Evolutionary conservation across 2,113 vertebrate species (phyloP).

Genomic region (Lampris megalopsis): DNA sequence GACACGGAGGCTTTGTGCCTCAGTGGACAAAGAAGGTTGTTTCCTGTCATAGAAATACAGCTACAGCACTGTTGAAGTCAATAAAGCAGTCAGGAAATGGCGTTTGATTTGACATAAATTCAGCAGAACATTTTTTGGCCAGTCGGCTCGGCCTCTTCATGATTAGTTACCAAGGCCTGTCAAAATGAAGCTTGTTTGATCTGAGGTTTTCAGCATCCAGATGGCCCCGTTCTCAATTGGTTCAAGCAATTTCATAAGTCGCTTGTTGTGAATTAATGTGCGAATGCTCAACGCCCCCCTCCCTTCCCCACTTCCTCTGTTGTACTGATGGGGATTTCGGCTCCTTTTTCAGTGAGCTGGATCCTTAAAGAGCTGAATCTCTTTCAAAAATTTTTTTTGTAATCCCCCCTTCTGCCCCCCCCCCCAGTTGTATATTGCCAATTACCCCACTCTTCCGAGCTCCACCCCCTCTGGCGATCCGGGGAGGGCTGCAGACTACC

Average conservation of each 20-base stretch:
- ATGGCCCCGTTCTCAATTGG: conserved; percentile 48
- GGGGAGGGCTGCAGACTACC: too few species aligned
- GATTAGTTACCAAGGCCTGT: conserved; percentile 38
- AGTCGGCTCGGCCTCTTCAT: conserved; percentile 10
- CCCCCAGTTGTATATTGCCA: too few species aligned
- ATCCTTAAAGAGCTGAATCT: too few species aligned
- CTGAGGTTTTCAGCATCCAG: conserved; percentile 27
- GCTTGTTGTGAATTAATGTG: conserved; percentile 58
- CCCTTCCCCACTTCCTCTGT: conserved; percentile 34
- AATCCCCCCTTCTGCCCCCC: too few species aligned
- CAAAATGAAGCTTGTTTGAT: conserved; percentile 48
- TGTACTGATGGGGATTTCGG: not conserved
- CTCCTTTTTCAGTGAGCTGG: too few species aligned
- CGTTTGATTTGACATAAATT: conserved; percentile 66
- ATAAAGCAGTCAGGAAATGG: conserved; percentile 33
- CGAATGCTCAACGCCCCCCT: conserved; percentile 44
- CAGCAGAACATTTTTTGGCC: conserved; percentile 41
- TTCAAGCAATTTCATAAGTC: conserved; percentile 64
- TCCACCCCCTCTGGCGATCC: too few species aligned
- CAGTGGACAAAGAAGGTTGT: conserved; percentile 48
- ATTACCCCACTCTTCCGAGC: too few species aligned
- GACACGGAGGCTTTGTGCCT: conserved; percentile 48
- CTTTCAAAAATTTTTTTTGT: too few species aligned
- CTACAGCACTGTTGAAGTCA: conserved; percentile 43
- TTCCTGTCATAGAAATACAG: conserved; percentile 51